phyloP scores from a whole-genome alignment of 2,113 vertebrate species.

The Dendrocopos noguchii region DNA sequence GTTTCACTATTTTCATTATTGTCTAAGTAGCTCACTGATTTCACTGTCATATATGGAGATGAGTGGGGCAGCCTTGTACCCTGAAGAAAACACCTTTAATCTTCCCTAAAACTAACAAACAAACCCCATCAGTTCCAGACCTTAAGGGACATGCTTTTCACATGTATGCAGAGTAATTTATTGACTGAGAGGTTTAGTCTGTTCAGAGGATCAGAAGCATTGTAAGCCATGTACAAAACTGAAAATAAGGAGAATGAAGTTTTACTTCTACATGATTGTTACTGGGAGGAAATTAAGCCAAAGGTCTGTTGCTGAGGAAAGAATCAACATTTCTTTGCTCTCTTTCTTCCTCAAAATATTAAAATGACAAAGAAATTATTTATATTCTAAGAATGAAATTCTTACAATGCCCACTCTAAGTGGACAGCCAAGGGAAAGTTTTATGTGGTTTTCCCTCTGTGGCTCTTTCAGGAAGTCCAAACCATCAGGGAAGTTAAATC shows the following conservation, averaged over 20 bases:
- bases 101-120: neutral
- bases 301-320: neutral
- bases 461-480: neutral
- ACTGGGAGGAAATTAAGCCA: neutral
- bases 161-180: neutral
- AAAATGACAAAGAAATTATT: neutral
- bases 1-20: neutral
- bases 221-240: neutral
- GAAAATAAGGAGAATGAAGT: neutral
- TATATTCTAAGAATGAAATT: neutral
- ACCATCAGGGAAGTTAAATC: neutral
- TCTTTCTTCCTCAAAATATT: neutral
- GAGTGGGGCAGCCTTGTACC: neutral
- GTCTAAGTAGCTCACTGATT: neutral
- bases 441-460: neutral
- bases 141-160: fast-evolving
- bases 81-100: neutral
- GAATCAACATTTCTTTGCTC: neutral
- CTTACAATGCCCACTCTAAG: neutral
- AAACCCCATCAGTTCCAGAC: neutral
- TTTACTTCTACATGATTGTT: neutral
- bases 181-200: neutral
- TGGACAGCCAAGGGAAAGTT: neutral
- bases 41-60: neutral
- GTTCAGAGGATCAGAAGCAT: neutral